Percentiles rank a stretch among this genome's conserved stretches.
These are phyloP conservation scores for Eulemur macaco DNA, from an alignment of 2,113 vertebrate species.

Conservation along the genomic window DNA sequence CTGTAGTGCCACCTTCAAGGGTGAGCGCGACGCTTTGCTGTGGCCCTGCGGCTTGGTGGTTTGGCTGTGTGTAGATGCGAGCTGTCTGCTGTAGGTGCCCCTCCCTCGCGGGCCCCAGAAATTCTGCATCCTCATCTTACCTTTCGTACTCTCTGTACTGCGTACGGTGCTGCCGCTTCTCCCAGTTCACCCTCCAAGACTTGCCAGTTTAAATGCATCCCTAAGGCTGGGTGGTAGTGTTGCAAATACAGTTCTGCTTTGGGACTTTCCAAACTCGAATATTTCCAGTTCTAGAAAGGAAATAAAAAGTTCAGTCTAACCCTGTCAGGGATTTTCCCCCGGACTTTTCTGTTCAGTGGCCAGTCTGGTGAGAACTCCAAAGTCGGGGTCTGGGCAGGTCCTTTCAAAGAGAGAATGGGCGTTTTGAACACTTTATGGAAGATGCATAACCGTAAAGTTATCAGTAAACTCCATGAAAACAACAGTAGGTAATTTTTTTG, in stretches of 20 bases:
- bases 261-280: constrained; percentile 63
- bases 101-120: neutral
- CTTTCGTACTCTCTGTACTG: neutral
- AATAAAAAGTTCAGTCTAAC: constrained; percentile 39
- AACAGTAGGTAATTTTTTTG: neutral
- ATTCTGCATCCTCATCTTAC: neutral
- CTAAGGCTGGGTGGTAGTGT: neutral
- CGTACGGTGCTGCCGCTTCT: neutral
- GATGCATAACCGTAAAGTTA: neutral
- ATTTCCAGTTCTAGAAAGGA: constrained; percentile 51
- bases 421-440: neutral
- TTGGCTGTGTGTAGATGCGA: neutral
- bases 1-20: constrained; percentile 62
- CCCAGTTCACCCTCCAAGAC: neutral
- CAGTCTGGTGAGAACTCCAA: neutral
- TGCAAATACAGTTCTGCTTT: neutral
- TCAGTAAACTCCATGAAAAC: neutral
- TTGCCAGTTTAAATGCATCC: neutral
- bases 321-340: constrained; percentile 44
- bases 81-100: neutral
- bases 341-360: constrained; percentile 47
- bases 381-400: neutral
- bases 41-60: neutral
- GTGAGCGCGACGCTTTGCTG: neutral
- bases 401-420: neutral